Base-by-base conservation (phyloP, 2,797 vertebrate genomes). In the Malurus leucopterus region DNA sequence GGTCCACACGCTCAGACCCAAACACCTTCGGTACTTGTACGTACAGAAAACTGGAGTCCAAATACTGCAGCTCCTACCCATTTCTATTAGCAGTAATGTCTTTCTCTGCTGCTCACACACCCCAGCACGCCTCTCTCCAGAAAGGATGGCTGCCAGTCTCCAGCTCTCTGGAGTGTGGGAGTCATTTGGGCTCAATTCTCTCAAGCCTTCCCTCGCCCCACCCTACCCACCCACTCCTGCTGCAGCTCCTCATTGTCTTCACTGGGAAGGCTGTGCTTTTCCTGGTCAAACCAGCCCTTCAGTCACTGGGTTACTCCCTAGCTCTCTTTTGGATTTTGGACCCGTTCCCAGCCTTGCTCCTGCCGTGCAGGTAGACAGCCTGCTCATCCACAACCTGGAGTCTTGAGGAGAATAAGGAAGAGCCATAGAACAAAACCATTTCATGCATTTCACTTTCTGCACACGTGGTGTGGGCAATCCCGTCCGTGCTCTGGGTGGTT, bases 241-340 rank as follows among this genome's bases (percentile, higher is more conserved):
- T 91, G 91, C 88, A 90, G 41, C 34, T 76, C 88, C 76, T 75
- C 85, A 46, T 75, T 57, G 1, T 84, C 77, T 91, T 86, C 65
- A 63, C 69, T 69, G 72, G n/a, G 79, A 92, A 93, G 79, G 44
- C 58, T 91, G 71, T 1, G 2, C 72, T 88, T 88, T 70, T 86
- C 91, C 91, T 94, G 82, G 84, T 91, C 80, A 90, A 93, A 93
- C 87, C 78, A 92, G 94, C 83, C 89, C 85, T 91, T 87, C 85
- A 91, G 85, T 84, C 77, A 62, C 64, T 1, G 14, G 77, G 85
- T 76, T 92, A 82, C 83, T 93, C 92, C 90, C 87, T 81, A 67
- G 61, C 64, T 91, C 29, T 7, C 7, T 43, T 40, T 62, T 2
- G 6, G 44, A 51, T 90, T 81, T 87, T 92, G 90, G 88, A 93